A percentile compares a stretch with the other conserved stretches of the same genome.
phyloP scores from a whole-genome alignment of 2,797 vertebrate species.

The Xyrichtys novacula region DNA sequence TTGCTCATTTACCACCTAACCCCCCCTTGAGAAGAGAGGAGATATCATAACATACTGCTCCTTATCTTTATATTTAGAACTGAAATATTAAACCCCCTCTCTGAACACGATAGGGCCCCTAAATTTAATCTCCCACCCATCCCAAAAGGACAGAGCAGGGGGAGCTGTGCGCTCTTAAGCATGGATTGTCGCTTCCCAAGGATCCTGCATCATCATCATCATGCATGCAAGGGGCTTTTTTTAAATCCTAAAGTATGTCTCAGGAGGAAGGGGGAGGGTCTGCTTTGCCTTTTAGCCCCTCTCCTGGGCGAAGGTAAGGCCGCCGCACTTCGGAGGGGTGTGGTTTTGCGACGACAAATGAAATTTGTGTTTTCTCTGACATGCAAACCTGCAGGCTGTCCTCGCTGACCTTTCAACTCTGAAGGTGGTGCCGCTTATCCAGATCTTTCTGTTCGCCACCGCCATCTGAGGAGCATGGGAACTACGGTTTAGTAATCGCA shows the following conservation, averaged over 20 bases:
- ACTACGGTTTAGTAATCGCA: not conserved
- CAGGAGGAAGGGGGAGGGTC: not conserved
- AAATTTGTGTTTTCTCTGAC: constrained; percentile 51
- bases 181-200: constrained; percentile 46
- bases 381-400: constrained; percentile 89
- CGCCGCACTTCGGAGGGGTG: not conserved
- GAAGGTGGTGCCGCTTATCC: constrained; percentile 99
- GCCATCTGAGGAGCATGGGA: constrained; percentile 83
- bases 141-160: constrained; percentile 83
- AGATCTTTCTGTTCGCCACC: constrained; percentile 96
- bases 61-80: constrained; percentile 94
- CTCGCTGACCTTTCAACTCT: constrained; percentile 98
- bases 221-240: constrained; percentile 23
- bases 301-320: constrained; percentile 16
- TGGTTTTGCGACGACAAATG: constrained; percentile 9
- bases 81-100: constrained; percentile 92
- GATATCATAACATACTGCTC: constrained; percentile 89
- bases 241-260: constrained; percentile 40
- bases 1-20: constrained; percentile 88
- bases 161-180: constrained; percentile 44
- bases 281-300: constrained; percentile 9
- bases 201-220: constrained; percentile 62
- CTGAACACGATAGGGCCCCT: constrained; percentile 88
- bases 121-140: constrained; percentile 86
- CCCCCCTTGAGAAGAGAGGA: constrained; percentile 81